Conservation (phyloP, 2,113 vertebrate genomes). For the Shinisaurus crocodilurus region DNA sequence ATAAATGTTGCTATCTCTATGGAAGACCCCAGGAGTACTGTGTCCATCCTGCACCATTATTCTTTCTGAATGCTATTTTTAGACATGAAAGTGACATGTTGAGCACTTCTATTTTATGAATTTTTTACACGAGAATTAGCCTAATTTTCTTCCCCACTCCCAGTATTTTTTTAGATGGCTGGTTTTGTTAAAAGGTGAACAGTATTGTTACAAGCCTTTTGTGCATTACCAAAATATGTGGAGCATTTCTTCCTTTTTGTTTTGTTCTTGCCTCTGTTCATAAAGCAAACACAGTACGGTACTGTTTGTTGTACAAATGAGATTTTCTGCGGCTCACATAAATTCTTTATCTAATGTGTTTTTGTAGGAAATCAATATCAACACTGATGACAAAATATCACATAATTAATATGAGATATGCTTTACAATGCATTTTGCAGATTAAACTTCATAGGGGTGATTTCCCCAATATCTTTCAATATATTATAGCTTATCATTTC, state of each 20-base stretch:
- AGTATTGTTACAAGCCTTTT: slow-evolving; percentile 34
- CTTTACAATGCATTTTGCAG: slow-evolving; percentile 58
- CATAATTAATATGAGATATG: slow-evolving; percentile 75
- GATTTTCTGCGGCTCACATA: slow-evolving; percentile 67
- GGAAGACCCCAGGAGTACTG: neutral
- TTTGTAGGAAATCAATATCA: slow-evolving; percentile 75
- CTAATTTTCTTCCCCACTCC: neutral
- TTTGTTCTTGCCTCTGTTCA: slow-evolving; percentile 50
- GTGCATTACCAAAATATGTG: slow-evolving; percentile 51
- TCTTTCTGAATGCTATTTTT: neutral
- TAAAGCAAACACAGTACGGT: slow-evolving; percentile 62
- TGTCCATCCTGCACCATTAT: neutral
- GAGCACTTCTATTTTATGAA: neutral
- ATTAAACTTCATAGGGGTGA: slow-evolving; percentile 52
- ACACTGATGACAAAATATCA: slow-evolving; percentile 67
- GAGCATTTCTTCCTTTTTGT: slow-evolving; percentile 46
- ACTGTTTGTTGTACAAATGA: slow-evolving; percentile 69
- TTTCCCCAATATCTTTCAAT: slow-evolving; percentile 56
- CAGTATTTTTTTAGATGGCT: slow-evolving; percentile 31
- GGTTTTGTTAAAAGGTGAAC: slow-evolving; percentile 52
- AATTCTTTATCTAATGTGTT: slow-evolving; percentile 71
- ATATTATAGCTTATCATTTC: slow-evolving; percentile 54
- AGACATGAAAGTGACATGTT: neutral
- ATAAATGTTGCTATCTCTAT: neutral
- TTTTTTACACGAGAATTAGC: neutral